A percentile compares a stretch with the other conserved stretches of the same genome.
phyloP scores from a whole-genome alignment of 2,113 vertebrate species.

The Heterotis niloticus region DNA sequence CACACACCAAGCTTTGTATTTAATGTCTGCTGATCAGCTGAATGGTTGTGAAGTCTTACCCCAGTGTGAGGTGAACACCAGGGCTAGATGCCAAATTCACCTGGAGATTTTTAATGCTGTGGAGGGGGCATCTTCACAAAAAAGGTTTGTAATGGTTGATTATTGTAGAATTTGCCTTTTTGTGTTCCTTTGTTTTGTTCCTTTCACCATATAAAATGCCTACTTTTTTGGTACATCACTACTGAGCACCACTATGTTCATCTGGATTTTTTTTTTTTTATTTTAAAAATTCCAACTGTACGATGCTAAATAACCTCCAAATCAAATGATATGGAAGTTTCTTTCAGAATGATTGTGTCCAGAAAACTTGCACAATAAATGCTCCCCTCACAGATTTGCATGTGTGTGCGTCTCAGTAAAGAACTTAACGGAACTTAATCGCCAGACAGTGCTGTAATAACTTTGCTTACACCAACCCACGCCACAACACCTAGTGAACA shows the following conservation, averaged over 20 bases:
- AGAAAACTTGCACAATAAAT: constrained; percentile 21
- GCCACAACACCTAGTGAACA: no score
- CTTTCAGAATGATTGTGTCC: neutral
- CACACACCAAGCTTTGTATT: neutral
- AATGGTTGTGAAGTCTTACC: constrained; percentile 16
- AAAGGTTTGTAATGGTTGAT: neutral
- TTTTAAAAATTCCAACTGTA: neutral
- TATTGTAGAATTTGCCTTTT: neutral
- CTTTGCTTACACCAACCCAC: no score
- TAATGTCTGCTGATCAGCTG: neutral
- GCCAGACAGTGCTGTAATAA: no score
- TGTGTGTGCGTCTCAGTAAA: no score
- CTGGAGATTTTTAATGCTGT: neutral
- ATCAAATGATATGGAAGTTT: constrained; percentile 1
- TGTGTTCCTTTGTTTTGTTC: neutral
- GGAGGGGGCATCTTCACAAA: constrained; percentile 9
- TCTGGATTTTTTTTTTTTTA: neutral
- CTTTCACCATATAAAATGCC: neutral
- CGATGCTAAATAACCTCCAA: neutral
- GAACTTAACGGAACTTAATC: no score
- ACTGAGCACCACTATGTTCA: neutral
- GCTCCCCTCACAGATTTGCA: neutral
- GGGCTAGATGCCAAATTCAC: neutral
- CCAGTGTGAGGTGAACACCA: neutral
- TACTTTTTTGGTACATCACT: constrained; percentile 2